phyloP scores from a whole-genome alignment of 2,797 vertebrate species.

The Mallotus villosus region DNA sequence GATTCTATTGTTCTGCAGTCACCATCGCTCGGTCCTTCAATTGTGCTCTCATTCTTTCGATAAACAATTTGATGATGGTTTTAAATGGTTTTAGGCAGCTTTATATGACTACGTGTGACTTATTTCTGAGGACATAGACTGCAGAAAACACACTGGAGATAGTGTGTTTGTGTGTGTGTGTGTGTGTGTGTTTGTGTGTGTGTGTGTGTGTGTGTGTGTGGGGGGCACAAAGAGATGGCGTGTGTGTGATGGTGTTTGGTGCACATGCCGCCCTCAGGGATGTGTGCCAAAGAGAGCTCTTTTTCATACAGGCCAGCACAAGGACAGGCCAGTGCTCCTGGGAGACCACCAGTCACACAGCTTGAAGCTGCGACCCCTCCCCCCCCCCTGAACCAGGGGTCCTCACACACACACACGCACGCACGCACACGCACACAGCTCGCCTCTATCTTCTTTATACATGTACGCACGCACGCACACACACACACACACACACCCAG shows the following conservation, averaged over 20 bases:
- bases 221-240: slow-evolving; percentile 35
- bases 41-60: too few species aligned
- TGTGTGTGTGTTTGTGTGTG: slow-evolving; percentile 35
- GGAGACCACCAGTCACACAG: slow-evolving; percentile 60
- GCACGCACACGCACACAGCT: slow-evolving; percentile 44
- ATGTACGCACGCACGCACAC: slow-evolving; percentile 51
- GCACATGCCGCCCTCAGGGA: too few species aligned
- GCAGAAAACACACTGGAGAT: too few species aligned
- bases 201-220: slow-evolving; percentile 35
- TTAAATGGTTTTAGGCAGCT: slow-evolving; percentile 4
- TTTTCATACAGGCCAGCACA: slow-evolving; percentile 60
- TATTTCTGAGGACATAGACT: too few species aligned
- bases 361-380: slow-evolving; percentile 53
- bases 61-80: too few species aligned
- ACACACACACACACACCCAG: slow-evolving; percentile 28
- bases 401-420: slow-evolving; percentile 43
- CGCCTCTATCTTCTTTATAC: slow-evolving; percentile 49
- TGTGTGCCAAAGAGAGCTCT: slow-evolving; percentile 55
- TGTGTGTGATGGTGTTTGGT: slow-evolving; percentile 11
- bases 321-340: slow-evolving; percentile 54
- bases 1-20: not conserved
- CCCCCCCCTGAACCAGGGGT: slow-evolving; percentile 53
- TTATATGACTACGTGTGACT: too few species aligned
- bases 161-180: slow-evolving; percentile 24
- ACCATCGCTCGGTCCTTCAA: too few species aligned